A percentile compares a stretch with the other conserved stretches of the same genome.
Conservation (phyloP, 2,797 vertebrate genomes). For the Sebastes taczanowskii region DNA sequence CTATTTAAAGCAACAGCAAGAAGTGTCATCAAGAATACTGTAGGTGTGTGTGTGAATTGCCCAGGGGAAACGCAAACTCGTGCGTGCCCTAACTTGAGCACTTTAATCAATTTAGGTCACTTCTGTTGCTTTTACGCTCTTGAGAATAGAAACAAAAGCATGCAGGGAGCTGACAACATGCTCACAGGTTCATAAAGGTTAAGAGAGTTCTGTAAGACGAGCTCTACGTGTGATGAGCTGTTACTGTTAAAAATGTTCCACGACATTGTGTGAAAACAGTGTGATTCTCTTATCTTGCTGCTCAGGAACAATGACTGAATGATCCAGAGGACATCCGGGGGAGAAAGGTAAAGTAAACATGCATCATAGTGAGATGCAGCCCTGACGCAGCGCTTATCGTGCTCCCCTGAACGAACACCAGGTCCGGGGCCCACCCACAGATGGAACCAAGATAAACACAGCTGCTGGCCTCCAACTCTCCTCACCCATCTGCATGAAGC, state of each 20-base stretch:
- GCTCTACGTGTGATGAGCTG: background rate
- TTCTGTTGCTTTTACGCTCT: background rate
- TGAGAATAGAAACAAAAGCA: background rate
- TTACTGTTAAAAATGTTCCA: background rate
- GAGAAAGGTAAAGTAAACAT: conserved; percentile 32
- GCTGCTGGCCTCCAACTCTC: conserved; percentile 61
- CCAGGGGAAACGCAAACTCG: no score
- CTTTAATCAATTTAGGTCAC: background rate
- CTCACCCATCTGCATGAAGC: conserved; percentile 8
- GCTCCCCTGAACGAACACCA: conserved; percentile 33
- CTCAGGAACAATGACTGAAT: conserved; percentile 1
- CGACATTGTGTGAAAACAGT: background rate
- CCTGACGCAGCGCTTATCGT: background rate
- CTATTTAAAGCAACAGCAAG: background rate
- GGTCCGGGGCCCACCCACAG: conserved; percentile 45
- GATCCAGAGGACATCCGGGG: conserved; percentile 10
- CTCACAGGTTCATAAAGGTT: background rate
- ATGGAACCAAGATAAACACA: conserved; percentile 78
- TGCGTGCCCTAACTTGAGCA: background rate
- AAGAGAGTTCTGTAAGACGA: background rate
- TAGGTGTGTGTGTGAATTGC: background rate
- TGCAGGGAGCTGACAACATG: background rate
- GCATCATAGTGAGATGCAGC: background rate
- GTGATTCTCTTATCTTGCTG: background rate
- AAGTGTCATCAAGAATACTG: background rate